Conservation (phyloP, 2,113 vertebrate species). For the Trichomycterus rosablanca region DNA sequence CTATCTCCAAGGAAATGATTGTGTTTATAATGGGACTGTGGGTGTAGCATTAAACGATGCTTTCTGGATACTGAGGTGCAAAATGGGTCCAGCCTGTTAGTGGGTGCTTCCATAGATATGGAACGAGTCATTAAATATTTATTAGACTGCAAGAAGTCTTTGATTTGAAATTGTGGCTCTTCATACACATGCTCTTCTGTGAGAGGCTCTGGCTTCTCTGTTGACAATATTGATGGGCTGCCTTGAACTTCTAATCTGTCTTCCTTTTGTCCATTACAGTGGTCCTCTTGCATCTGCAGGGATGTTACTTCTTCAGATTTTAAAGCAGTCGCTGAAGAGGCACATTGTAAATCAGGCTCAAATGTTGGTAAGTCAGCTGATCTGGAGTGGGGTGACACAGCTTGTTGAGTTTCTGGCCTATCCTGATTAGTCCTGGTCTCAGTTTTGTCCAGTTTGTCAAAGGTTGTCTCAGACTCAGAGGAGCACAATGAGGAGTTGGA, state of each 20-base stretch:
- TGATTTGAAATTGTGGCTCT: constrained; percentile 35
- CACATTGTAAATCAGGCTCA: background rate
- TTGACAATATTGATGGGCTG: background rate
- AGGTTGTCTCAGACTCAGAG: constrained; percentile 15
- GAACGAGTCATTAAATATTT: constrained; percentile 46
- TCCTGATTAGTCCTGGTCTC: background rate
- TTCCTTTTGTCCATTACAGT: background rate
- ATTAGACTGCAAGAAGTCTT: constrained; percentile 34
- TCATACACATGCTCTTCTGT: constrained; percentile 39
- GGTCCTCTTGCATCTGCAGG: background rate
- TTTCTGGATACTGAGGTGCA: constrained; percentile 29
- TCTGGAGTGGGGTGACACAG: background rate
- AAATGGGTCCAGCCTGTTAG: constrained; percentile 23
- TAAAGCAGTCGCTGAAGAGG: background rate
- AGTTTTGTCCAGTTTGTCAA: background rate
- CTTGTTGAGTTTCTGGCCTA: background rate
- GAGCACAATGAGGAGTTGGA: constrained; percentile 20
- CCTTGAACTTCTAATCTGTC: background rate
- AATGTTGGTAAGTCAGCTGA: background rate
- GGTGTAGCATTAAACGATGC: constrained; percentile 77
- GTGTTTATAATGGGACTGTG: constrained; percentile 81
- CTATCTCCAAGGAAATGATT: constrained; percentile 65
- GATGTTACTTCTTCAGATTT: constrained; percentile 5
- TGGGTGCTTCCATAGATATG: constrained; percentile 42
- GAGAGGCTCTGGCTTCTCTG: background rate